A percentile compares a stretch with the other conserved stretches of the same genome.
These are phyloP conservation scores for Rhorus exstirpatorius DNA, from an alignment of 2,888 invertebrate species.

Conservation along the genomic window DNA sequence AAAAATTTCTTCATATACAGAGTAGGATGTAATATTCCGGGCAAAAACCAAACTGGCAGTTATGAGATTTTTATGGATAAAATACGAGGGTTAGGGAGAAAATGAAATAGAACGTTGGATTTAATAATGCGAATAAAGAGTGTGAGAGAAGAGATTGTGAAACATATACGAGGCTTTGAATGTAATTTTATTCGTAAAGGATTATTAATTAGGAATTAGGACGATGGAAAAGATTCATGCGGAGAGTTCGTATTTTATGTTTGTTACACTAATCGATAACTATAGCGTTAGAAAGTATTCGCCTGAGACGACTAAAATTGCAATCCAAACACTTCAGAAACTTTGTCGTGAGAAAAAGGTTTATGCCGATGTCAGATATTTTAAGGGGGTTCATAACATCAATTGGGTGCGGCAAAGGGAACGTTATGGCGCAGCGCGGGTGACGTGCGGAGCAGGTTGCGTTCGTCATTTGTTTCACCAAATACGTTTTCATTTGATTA, in stretches of 20 bases:
- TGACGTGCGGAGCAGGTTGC: no score
- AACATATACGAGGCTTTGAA: not conserved
- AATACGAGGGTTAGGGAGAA: constrained; percentile 42
- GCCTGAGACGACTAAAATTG: constrained; percentile 54
- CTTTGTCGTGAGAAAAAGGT: constrained; percentile 4
- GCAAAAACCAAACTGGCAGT: constrained; percentile 35
- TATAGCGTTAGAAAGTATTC: constrained; percentile 60
- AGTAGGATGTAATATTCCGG: constrained; percentile 47
- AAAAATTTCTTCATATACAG: constrained; percentile 28
- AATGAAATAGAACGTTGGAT: constrained; percentile 19
- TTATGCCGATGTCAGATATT: not conserved
- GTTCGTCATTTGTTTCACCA: no score
- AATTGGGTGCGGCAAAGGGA: no score
- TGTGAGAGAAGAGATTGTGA: not conserved
- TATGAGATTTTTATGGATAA: constrained; percentile 60
- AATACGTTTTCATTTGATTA: no score
- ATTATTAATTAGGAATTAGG: constrained; percentile 46
- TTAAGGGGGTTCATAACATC: no score
- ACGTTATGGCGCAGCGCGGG: no score
- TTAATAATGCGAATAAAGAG: constrained; percentile 12
- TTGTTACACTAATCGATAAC: constrained; percentile 67
- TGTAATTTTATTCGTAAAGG: constrained; percentile 1
- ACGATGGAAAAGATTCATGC: constrained; percentile 8
- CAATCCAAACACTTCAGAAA: constrained; percentile 58
- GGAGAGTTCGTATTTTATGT: constrained; percentile 40